Evolutionary conservation across 2,113 vertebrate species (phyloP), one percentile per base, ranked within the genome.

Genomic region (Cardinalis cardinalis): DNA sequence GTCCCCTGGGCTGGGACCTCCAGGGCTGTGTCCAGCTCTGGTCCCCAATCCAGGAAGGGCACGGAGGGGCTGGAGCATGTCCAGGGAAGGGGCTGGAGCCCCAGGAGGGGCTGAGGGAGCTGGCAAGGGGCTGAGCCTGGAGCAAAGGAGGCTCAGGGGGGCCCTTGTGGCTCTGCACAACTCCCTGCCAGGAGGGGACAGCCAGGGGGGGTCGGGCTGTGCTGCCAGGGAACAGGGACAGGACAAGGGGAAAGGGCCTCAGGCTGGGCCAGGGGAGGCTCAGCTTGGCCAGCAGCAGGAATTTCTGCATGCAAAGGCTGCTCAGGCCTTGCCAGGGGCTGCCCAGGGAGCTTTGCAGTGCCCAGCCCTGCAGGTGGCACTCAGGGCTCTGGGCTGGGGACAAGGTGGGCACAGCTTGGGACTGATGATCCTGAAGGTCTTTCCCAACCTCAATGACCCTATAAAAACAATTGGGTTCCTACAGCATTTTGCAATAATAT

Each of bases 361-460:
- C 21, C 61, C 36, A 68, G 7, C 0, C 1, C 63, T 76, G 82
- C 10, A 66, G 52, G 17, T 43, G 61, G 52, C 52, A 75, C 44
- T 85, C 6, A 53, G 72, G 0, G 46, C 53, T 60, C 63, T 52
- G 72, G 32, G 53, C 46, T 53, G 46, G 72, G 23, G 23, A 70
- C 55, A 53, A 29, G 29, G 64, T 29, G 72, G 56, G 24, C 32
- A 68, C 53, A 46, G 28, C 6, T 4, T 2, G 63, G n/a, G 2
- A 13, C 26, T 0, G 16, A 7, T 34, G 31, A 43, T 17, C 3
- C 3, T 32, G n/a, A 10, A 77, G 29, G 64, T 0, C 12, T 55
- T 34, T 41, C 25, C 41, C 49, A 56, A 5, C 34, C 31, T 55
- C 21, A 31, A 0, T 2, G 2, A 64, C 28, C 18, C 26, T 12